Percentiles rank a stretch among this genome's conserved stretches.
Conservation (phyloP, 2,797 vertebrate genomes). For the Paramormyrops hopkinsi region DNA sequence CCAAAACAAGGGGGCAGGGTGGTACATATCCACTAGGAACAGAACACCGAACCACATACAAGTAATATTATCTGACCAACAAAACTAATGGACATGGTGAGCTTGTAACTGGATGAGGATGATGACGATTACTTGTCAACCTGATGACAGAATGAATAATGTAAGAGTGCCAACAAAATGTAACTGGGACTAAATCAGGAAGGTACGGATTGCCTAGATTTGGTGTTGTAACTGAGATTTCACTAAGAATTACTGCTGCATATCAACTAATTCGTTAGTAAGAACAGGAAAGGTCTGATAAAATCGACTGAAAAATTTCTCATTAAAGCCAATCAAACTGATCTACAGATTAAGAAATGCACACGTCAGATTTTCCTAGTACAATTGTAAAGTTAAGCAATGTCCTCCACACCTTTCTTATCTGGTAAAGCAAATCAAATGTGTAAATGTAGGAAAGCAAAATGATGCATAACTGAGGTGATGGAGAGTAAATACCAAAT, state of each 20-base stretch:
- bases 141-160: background rate
- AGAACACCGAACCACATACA: slow-evolving; percentile 16
- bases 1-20: slow-evolving; percentile 35
- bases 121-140: background rate
- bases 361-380: background rate
- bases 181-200: background rate
- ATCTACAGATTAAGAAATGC: background rate
- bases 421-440: background rate
- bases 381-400: background rate
- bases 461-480: background rate
- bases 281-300: background rate
- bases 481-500: background rate
- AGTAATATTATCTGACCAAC: background rate
- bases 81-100: slow-evolving; percentile 4
- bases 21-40: slow-evolving; percentile 28
- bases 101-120: background rate
- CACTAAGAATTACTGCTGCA: background rate
- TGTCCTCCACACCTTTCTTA: background rate
- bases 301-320: background rate
- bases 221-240: background rate
- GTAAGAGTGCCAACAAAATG: background rate
- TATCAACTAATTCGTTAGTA: background rate
- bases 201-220: background rate
- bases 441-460: background rate
- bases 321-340: background rate